A percentile compares a stretch with the other conserved stretches of the same genome.
These are phyloP conservation scores for Campoplex capitator DNA, from an alignment of 2,888 invertebrate genomes.

Conservation along the genomic window DNA sequence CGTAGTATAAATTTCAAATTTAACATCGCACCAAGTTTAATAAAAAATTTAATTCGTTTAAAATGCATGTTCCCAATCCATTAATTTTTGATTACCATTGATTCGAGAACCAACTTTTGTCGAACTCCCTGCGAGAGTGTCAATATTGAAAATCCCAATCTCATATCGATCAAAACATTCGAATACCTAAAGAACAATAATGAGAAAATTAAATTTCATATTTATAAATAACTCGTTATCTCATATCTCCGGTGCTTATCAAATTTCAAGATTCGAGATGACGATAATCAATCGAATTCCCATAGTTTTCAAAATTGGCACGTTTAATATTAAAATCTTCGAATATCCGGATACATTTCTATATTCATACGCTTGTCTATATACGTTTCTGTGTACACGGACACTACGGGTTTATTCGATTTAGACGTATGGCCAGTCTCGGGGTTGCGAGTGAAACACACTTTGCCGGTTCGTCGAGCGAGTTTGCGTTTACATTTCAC, in stretches of 20 bases:
- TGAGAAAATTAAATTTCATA: neutral
- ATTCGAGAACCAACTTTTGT: no score
- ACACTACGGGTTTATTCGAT: neutral
- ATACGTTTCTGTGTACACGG: neutral
- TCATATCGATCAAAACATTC: no score
- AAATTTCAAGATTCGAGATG: neutral
- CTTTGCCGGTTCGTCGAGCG: slow-evolving; percentile 59
- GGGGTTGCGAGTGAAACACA: slow-evolving; percentile 60
- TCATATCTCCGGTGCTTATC: neutral
- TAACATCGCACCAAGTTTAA: no score
- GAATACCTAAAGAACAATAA: no score
- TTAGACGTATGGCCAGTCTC: neutral
- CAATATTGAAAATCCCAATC: no score
- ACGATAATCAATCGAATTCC: neutral
- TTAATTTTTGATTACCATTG: no score
- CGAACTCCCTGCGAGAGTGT: no score
- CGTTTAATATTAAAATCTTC: neutral
- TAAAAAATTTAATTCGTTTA: no score
- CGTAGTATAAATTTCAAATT: no score
- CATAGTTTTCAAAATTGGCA: neutral
- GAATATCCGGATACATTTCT: neutral
- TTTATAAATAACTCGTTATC: neutral
- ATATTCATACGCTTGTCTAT: neutral
- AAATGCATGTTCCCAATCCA: no score
- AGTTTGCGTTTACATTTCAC: slow-evolving; percentile 67